phyloP scores from a whole-genome alignment of 2,113 vertebrate species.

The Microcebus lehilahytsara region DNA sequence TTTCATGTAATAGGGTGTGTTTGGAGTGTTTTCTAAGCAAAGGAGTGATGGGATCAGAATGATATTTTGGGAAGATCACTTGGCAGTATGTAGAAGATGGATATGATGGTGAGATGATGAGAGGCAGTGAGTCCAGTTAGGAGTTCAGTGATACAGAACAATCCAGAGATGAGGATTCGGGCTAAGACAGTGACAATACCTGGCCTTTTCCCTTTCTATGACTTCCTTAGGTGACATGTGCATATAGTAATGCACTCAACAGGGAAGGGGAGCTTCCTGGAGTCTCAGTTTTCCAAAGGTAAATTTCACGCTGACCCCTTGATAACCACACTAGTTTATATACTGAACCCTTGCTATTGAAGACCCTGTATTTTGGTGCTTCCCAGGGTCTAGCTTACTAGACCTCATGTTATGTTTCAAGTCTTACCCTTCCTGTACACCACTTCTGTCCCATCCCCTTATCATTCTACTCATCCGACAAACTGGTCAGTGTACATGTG shows the following conservation, averaged over 20 bases:
- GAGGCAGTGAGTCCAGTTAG: background rate
- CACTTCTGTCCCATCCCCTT: background rate
- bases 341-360: background rate
- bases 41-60: background rate
- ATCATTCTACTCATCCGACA: constrained; percentile 17
- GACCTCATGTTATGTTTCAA: background rate
- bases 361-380: background rate
- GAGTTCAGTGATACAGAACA: background rate
- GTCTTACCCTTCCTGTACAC: background rate
- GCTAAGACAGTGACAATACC: background rate
- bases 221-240: background rate
- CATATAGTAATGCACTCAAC: background rate
- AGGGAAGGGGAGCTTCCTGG: background rate
- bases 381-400: background rate
- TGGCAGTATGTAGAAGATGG: background rate
- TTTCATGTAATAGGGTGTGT: background rate
- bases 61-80: background rate
- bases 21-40: background rate
- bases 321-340: background rate
- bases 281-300: background rate
- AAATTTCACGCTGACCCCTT: background rate
- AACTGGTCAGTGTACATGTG: background rate
- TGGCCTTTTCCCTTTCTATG: background rate
- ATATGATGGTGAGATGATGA: background rate
- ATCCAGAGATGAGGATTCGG: background rate